Evolutionary conservation across 2,888 invertebrate species (phyloP).

Genomic region (Megamerina dolium): DNA sequence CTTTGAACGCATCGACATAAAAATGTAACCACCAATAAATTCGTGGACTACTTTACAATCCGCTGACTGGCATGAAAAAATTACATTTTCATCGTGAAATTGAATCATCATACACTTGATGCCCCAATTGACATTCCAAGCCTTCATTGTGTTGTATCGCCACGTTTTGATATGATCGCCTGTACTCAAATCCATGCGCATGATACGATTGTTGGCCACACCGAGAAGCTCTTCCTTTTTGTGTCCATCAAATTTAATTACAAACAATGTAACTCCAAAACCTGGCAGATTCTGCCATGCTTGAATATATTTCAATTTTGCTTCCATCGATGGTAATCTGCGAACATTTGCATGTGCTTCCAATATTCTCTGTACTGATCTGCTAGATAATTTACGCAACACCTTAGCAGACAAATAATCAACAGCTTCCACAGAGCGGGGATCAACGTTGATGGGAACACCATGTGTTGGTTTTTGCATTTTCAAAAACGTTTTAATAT

Average conservation of each 20-base stretch:
- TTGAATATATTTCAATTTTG: constrained; percentile 94
- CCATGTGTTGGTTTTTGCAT: constrained; percentile 81
- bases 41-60: constrained; percentile 99
- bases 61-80: constrained; percentile 91
- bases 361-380: constrained; percentile 85
- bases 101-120: constrained; percentile 97
- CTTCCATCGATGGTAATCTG: constrained; percentile 78
- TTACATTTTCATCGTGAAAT: constrained; percentile 89
- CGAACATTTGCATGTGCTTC: constrained; percentile 97
- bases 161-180: constrained; percentile 96
- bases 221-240: constrained; percentile 87
- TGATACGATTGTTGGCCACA: constrained; percentile 89
- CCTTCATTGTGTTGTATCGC: constrained; percentile 96
- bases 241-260: constrained; percentile 85
- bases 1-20: constrained; percentile 95
- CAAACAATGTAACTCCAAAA: constrained; percentile 90
- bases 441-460: constrained; percentile 63
- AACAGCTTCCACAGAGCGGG: constrained; percentile 72
- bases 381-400: constrained; percentile 73
- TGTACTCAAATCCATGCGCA: constrained; percentile 87
- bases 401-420: constrained; percentile 88
- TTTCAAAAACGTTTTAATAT: constrained; percentile 79
- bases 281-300: constrained; percentile 98
- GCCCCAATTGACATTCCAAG: constrained; percentile 99
- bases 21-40: constrained; percentile 99